phyloP scores from a whole-genome alignment of 2,113 vertebrate species.

The Erpornis zantholeuca region DNA sequence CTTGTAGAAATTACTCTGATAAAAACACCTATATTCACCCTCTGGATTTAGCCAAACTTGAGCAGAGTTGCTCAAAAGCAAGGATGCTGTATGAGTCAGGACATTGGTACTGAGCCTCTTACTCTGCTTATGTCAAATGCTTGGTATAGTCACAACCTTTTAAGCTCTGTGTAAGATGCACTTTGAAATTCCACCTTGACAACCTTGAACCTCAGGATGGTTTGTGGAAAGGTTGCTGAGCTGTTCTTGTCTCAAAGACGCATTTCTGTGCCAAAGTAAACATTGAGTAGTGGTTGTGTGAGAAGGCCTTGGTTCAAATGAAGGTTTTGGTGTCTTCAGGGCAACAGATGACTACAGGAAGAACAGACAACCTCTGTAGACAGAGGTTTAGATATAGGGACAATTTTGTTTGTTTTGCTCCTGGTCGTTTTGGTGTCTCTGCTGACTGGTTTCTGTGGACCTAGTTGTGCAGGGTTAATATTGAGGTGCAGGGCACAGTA shows the following conservation, averaged over 20 bases:
- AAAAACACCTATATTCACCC: background rate
- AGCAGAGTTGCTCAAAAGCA: background rate
- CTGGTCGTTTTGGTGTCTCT: background rate
- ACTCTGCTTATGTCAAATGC: conserved; percentile 8
- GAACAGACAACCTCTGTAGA: background rate
- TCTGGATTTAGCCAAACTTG: background rate
- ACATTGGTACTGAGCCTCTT: conserved; percentile 3
- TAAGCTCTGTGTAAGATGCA: conserved; percentile 23
- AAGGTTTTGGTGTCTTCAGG: background rate
- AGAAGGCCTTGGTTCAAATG: background rate
- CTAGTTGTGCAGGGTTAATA: background rate
- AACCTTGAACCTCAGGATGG: background rate
- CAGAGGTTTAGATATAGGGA: background rate
- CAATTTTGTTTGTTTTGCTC: background rate
- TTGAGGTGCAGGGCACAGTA: background rate
- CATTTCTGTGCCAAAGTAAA: background rate
- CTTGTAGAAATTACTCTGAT: background rate
- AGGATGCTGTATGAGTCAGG: background rate
- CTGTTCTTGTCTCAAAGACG: background rate
- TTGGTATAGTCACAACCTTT: conserved; percentile 24
- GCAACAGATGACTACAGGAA: background rate
- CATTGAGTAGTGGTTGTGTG: background rate
- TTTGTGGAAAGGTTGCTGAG: background rate
- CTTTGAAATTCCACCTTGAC: background rate
- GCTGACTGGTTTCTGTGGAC: background rate